A percentile compares a stretch with the other conserved stretches of the same genome.
phyloP scores from a whole-genome alignment of 1,140 invertebrate species.

The Lasioglossum baleicum region DNA sequence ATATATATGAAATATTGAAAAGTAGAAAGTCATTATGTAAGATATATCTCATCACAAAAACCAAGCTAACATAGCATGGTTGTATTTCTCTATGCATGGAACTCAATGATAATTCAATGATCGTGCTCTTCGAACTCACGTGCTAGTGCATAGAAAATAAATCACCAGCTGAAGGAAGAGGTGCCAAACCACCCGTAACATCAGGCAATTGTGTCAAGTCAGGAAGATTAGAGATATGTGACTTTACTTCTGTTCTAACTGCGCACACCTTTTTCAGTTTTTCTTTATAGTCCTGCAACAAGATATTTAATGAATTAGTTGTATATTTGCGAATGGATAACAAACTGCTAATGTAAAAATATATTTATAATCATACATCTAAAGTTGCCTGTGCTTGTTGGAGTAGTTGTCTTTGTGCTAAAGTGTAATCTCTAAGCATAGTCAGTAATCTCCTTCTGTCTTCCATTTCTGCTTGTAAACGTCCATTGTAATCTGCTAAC shows the following conservation, averaged over 20 bases:
- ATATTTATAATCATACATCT: conserved; percentile 83
- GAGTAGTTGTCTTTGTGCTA: conserved; percentile 90
- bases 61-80: conserved; percentile 48
- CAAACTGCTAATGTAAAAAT: conserved; percentile 1
- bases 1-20: conserved; percentile 46
- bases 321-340: background rate
- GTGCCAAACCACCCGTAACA: conserved; percentile 93
- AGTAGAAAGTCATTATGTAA: conserved; percentile 42
- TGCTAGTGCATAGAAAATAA: conserved; percentile 87
- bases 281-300: conserved; percentile 90
- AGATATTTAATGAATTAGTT: background rate
- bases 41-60: conserved; percentile 34
- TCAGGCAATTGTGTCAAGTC: conserved; percentile 94
- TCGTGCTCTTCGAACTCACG: conserved; percentile 22
- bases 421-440: conserved; percentile 93
- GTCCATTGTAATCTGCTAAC: conserved; percentile 92
- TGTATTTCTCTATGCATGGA: conserved; percentile 19
- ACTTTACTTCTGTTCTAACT: conserved; percentile 92
- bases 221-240: conserved; percentile 94
- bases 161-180: conserved; percentile 95
- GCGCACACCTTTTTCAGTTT: conserved; percentile 92
- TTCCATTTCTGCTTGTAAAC: conserved; percentile 92
- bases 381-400: conserved; percentile 91
- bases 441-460: conserved; percentile 90
- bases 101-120: conserved; percentile 37